phyloP scores from a whole-genome alignment of 92 coral and sea anemone species.

The Epizoanthus scotinus region DNA sequence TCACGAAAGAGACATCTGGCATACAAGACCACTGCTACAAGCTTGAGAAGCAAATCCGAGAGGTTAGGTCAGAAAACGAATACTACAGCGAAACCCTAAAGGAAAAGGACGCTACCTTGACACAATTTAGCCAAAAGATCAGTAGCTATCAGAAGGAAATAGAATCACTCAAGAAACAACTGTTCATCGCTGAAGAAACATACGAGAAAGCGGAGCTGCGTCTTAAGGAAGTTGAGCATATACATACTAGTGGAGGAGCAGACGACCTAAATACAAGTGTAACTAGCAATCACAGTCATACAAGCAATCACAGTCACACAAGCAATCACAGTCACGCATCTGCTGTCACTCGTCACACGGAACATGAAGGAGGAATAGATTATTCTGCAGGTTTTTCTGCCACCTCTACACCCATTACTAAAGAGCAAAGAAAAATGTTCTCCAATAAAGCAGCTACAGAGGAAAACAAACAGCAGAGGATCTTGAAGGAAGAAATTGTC shows the following conservation, averaged over 20 bases:
- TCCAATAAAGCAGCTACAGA: neutral
- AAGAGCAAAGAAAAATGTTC: neutral
- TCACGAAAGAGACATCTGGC: slow-evolving; percentile 29
- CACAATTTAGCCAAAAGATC: slow-evolving; percentile 57
- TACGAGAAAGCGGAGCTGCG: slow-evolving; percentile 50
- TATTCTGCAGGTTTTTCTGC: slow-evolving; percentile 13
- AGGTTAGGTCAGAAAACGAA: slow-evolving; percentile 51
- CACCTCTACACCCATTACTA: slow-evolving; percentile 18
- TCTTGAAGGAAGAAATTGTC: no score
- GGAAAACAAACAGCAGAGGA: no score
- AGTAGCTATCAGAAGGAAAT: slow-evolving; percentile 56
- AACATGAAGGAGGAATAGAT: neutral
- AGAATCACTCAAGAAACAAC: slow-evolving; percentile 55
- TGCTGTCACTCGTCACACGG: neutral
- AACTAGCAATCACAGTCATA: slow-evolving; percentile 3
- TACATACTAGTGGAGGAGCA: slow-evolving; percentile 37
- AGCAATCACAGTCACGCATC: neutral
- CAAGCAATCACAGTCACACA: slow-evolving; percentile 12
- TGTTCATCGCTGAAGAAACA: slow-evolving; percentile 38
- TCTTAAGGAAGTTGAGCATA: slow-evolving; percentile 46
- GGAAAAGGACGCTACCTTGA: slow-evolving; percentile 49
- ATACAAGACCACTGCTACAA: slow-evolving; percentile 52
- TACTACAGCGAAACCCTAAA: slow-evolving; percentile 40
- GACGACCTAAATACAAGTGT: slow-evolving; percentile 15
- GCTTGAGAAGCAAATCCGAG: slow-evolving; percentile 53